Conservation (phyloP, 2,797 vertebrate species). For the Eospalax fontanierii region DNA sequence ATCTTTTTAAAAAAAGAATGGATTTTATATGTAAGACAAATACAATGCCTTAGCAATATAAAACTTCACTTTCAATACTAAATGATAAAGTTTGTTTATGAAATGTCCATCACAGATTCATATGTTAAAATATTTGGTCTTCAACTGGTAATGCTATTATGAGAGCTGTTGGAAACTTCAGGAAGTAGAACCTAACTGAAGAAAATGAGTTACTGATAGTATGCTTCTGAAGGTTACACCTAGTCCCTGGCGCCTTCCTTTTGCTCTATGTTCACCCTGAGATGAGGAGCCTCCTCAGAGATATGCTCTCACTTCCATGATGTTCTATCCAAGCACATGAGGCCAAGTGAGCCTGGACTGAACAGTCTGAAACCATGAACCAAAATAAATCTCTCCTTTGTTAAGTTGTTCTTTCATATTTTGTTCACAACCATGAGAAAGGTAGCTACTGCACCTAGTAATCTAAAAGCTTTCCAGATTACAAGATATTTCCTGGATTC, state of each 20-base stretch:
- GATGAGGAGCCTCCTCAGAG: neutral
- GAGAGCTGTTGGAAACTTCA: neutral
- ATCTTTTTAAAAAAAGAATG: slow-evolving; percentile 46
- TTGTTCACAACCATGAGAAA: neutral
- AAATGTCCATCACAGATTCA: neutral
- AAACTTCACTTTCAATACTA: slow-evolving; percentile 55
- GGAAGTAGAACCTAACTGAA: neutral
- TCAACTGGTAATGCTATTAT: neutral
- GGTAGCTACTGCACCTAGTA: neutral
- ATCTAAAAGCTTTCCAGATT: slow-evolving; percentile 36
- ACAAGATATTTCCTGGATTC: slow-evolving; percentile 39
- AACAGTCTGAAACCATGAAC: neutral
- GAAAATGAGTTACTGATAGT: neutral
- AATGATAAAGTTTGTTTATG: neutral
- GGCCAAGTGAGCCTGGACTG: no score
- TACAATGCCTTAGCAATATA: slow-evolving; percentile 19
- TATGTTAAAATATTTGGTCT: neutral
- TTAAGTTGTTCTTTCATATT: neutral
- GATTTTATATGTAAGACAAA: neutral
- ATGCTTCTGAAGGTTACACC: neutral
- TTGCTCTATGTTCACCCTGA: neutral
- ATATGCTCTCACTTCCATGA: neutral
- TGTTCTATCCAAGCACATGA: neutral
- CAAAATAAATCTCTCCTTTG: neutral
- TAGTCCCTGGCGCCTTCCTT: neutral